These are phyloP conservation scores for Drosophila tristis DNA, from an alignment of 1,140 invertebrate species.

Conservation along the genomic window DNA sequence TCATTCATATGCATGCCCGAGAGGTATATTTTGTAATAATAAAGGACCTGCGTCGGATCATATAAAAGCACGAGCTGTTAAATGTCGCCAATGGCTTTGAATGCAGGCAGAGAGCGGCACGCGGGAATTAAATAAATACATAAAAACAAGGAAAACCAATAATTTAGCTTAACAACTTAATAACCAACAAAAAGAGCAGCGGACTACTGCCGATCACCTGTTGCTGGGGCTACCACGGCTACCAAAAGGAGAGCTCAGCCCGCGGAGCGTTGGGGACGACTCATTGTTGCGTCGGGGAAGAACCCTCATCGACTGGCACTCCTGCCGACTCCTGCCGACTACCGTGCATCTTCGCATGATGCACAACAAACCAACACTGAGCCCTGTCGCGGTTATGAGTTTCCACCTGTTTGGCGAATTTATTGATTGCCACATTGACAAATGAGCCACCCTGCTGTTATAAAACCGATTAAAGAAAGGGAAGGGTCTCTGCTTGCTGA, in stretches of 20 bases:
- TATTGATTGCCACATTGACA: constrained; percentile 80
- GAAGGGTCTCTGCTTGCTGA: constrained; percentile 34
- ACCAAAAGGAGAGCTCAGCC: constrained; percentile 23
- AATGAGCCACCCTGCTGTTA: constrained; percentile 73
- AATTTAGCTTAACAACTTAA: constrained; percentile 81
- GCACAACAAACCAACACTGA: too few species aligned
- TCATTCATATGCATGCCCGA: background rate
- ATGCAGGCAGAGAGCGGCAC: background rate
- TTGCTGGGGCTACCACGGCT: constrained; percentile 10
- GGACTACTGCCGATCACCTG: constrained; percentile 44
- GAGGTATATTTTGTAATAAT: constrained; percentile 10
- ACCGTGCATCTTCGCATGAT: constrained; percentile 16
- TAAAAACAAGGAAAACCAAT: constrained; percentile 52
- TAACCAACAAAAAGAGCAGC: constrained; percentile 55
- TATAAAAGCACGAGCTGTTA: constrained; percentile 75
- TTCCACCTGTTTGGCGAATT: constrained; percentile 76
- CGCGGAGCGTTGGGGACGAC: constrained; percentile 1
- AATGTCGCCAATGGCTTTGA: constrained; percentile 59
- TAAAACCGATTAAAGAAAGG: constrained; percentile 76
- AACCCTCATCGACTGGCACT: constrained; percentile 38
- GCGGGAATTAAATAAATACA: constrained; percentile 24
- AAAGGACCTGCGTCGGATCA: constrained; percentile 41
- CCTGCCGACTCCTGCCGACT: constrained; percentile 9
- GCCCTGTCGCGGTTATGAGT: constrained; percentile 50
- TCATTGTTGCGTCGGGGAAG: constrained; percentile 8